These are phyloP conservation scores for Anseranas semipalmata DNA, from an alignment of 2,113 vertebrate species.

Conservation along the genomic window DNA sequence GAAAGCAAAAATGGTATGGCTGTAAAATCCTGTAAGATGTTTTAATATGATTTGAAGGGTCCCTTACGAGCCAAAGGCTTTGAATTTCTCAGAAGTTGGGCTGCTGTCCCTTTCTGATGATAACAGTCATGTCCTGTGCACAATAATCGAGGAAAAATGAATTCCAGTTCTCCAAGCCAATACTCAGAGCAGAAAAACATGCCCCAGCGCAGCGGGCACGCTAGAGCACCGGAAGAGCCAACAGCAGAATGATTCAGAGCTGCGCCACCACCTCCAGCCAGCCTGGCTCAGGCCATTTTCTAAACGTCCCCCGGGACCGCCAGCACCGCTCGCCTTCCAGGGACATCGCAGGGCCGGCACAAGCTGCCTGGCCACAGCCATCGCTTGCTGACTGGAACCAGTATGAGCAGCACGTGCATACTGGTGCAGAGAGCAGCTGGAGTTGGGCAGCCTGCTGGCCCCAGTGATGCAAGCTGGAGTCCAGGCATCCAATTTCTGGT, in stretches of 20 bases:
- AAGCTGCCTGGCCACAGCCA: neutral
- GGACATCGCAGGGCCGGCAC: rapidly evolving
- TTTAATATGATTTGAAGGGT: neutral
- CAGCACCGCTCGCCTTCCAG: neutral
- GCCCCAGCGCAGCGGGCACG: rapidly evolving
- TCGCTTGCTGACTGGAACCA: rapidly evolving
- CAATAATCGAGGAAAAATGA: neutral
- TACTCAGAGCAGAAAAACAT: neutral
- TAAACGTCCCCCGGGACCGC: neutral
- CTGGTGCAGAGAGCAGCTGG: neutral
- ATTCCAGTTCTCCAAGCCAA: neutral
- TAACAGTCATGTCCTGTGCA: neutral
- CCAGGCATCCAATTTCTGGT: neutral
- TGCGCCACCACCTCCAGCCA: neutral
- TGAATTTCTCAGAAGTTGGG: neutral
- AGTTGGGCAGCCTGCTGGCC: neutral
- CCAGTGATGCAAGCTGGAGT: neutral
- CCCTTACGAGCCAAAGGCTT: neutral
- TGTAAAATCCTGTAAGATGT: neutral
- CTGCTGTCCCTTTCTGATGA: neutral
- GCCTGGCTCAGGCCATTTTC: neutral
- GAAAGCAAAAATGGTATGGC: neutral
- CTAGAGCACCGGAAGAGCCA: neutral
- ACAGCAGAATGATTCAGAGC: neutral
- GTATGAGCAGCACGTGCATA: rapidly evolving